Evolutionary conservation across 2,888 invertebrate species (phyloP), one percentile per base, ranked within the genome.

Genomic region (Ormyrus thymus): DNA sequence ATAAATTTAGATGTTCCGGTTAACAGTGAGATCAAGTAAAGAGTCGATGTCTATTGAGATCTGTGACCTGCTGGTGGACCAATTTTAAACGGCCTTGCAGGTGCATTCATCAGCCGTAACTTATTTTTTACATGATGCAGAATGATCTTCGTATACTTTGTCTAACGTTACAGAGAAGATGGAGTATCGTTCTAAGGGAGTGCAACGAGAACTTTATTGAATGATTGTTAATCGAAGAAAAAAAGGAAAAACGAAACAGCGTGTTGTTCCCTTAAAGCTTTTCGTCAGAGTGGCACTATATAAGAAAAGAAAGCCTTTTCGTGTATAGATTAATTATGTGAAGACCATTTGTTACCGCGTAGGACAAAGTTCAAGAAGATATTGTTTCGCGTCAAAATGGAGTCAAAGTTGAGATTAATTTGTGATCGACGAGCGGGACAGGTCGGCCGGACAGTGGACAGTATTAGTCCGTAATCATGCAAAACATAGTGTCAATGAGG

Each of bases 11-110:
- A 98, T 99, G 99, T 99, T 96, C 92, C 97, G 99, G 89, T 93
- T 99, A 89, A 99, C 99, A 80, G 95, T 99, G 83, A 94, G 99
- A 89, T 97, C 98, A 85, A 99, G 98, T 92, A 98, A 98, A 92
- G 98, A 98, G 91, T 93, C 95, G 82, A 97, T 98, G 84, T 97
- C 99, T 79, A 94, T 95, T 90, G 96, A 97, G 92, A 92, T 99
- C 86, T 97, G 98, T 91, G 95, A 98, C 90, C 93, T 99, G 86
- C 93, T 99, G 89, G 95, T 95, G 88, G 97, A 97, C 91, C 98
- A 98, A 92, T 98, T 99, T 93, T 99, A 95, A 93, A 84, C 80
- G 64, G 29, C 83, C 83, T 83, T 83, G 84, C 84, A 84, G 83
- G 83, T 77, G 74, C 80, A 72, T 9, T 46, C 51, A 64, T 77